These are phyloP conservation scores for Escarpia spicata DNA, from an alignment of 2,888 invertebrate genomes.

Conservation along the genomic window DNA sequence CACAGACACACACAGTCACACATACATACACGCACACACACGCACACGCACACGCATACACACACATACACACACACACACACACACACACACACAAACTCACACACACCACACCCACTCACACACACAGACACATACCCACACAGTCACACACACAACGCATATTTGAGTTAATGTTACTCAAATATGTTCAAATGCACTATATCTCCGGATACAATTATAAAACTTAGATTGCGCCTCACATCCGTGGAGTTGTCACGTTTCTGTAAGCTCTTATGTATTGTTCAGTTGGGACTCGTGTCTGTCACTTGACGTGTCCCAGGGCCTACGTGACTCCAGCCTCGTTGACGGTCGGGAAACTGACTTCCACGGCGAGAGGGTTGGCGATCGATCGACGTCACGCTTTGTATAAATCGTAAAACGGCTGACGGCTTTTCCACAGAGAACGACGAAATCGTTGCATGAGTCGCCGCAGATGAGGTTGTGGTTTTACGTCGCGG, in stretches of 20 bases:
- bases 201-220: background rate
- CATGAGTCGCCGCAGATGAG: background rate
- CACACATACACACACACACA: no score
- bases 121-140: no score
- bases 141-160: no score
- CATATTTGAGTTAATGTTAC: no score
- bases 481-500: background rate
- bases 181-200: no score
- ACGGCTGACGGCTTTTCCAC: background rate
- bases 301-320: background rate
- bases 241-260: background rate
- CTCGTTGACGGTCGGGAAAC: background rate
- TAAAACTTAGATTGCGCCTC: background rate
- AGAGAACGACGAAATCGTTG: background rate
- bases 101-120: no score
- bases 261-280: background rate
- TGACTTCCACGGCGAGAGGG: background rate
- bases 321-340: background rate
- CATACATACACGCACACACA: no score
- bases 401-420: conserved; percentile 6
- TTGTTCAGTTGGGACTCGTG: background rate
- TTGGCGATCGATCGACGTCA: background rate
- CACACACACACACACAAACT: no score
- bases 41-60: no score
- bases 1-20: no score